Evolutionary conservation across 1,140 invertebrate species (phyloP), one percentile per base, ranked within the genome.

Genomic region (Drosophila murphyi): DNA sequence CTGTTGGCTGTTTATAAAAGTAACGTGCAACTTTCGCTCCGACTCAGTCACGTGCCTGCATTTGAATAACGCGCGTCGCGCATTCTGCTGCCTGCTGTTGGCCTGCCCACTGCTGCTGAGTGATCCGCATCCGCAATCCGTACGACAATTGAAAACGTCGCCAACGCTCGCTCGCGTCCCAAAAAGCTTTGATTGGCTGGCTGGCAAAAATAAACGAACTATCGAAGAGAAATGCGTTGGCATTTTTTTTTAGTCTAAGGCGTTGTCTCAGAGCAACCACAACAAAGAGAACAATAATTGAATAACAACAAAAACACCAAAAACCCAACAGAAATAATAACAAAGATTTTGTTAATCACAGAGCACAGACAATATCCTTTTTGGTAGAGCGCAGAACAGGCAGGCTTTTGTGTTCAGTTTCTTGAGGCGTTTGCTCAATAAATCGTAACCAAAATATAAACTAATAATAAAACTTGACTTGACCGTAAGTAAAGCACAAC

Each of bases 21-120:
- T 73, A 82, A 68, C 82, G 73, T 86, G 78, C 82, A 79, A 61
- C 32, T 51, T 29, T 74, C 56, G 75, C 67, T 72, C 61, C 73
- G 45, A 87, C 60, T 90, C 88, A 90, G 88, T 90, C 88, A 90
- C 88, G 88, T 90, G 88, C 82, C 77, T 83, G 80, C 74, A 90
- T 72, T 57, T 60, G 72, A 79, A 72, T 70, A 74, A 65, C 71
- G 76, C 76, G 76, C 78, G 60, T 72, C 71, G 69, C 71, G 78
- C 63, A 48, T 47, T 43, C 45, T 55, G 60, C 31, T 41, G 6
- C 5, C 29, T 67, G 29, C 55, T 63, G 57, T 61, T 64, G 62
- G 39, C 39, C 55, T 55, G n/a, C 43, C 45, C 45, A 57, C 71
- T 63, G 68, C 63, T 68, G 67, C 67, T 82, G 72, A 74, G 76